These are phyloP conservation scores for Troilus luridus DNA, from an alignment of 2,888 invertebrate genomes.

Conservation along the genomic window DNA sequence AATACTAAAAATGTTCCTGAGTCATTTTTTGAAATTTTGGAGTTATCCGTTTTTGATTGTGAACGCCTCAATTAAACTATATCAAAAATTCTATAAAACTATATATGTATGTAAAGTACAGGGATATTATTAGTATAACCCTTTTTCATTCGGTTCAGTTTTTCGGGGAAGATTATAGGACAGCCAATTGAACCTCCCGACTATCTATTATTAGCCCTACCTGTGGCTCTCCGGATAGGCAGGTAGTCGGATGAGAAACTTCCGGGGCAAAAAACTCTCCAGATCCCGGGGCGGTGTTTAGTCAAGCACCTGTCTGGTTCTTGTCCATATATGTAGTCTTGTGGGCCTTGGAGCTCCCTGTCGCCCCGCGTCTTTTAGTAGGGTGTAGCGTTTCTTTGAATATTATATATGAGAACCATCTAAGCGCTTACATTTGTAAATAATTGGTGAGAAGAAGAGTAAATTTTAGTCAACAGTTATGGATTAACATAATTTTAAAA, in stretches of 20 bases:
- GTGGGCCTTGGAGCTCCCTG: neutral
- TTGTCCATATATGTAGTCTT: neutral
- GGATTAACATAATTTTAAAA: too few relatives aligned
- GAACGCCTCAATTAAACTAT: too few relatives aligned
- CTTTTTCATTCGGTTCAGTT: neutral
- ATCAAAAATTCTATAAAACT: too few relatives aligned
- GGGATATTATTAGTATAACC: too few relatives aligned
- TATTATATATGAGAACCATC: neutral
- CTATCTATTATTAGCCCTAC: neutral
- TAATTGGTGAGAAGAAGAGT: too few relatives aligned
- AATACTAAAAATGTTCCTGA: too few relatives aligned
- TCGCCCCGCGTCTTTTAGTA: neutral
- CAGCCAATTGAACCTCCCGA: neutral
- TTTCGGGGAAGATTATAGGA: neutral
- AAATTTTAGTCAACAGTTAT: too few relatives aligned
- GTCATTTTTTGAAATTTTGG: too few relatives aligned
- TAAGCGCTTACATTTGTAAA: too few relatives aligned
- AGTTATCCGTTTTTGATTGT: too few relatives aligned
- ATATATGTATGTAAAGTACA: too few relatives aligned
- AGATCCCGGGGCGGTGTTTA: neutral
- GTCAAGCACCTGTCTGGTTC: neutral
- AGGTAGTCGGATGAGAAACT: constrained; percentile 19
- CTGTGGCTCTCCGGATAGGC: neutral
- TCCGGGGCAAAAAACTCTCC: constrained; percentile 17
- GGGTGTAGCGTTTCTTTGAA: neutral